A percentile compares a stretch with the other conserved stretches of the same genome.
phyloP scores from a whole-genome alignment of 2,888 invertebrate genomes.

The Tachina grossa region DNA sequence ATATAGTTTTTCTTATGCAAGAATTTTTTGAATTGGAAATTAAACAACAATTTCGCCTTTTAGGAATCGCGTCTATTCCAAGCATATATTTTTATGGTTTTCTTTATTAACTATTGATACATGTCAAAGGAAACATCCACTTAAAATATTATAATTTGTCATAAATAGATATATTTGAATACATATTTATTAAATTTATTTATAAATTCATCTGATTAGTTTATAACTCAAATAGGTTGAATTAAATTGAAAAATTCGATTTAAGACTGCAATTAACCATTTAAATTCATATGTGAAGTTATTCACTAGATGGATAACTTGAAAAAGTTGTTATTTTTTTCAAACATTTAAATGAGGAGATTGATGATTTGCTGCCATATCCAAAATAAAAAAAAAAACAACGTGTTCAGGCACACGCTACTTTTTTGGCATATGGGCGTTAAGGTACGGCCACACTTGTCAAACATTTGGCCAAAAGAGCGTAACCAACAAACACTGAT shows the following conservation, averaged over 20 bases:
- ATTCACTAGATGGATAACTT: background rate
- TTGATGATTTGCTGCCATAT: background rate
- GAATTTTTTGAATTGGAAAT: background rate
- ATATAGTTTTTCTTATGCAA: too few relatives aligned
- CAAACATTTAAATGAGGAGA: background rate
- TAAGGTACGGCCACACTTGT: too few relatives aligned
- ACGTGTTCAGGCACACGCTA: too few relatives aligned
- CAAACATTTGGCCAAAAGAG: too few relatives aligned
- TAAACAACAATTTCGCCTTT: conserved; percentile 17
- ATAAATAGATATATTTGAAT: conserved; percentile 22
- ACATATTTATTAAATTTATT: background rate
- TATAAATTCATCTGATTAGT: conserved; percentile 28
- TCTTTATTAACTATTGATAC: conserved; percentile 21
- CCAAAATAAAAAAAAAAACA: too few relatives aligned
- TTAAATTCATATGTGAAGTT: conserved; percentile 3
- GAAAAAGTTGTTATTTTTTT: conserved; percentile 9
- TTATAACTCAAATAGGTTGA: background rate
- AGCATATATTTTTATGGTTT: conserved; percentile 33
- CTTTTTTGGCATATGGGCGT: too few relatives aligned
- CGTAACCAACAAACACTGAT: too few relatives aligned
- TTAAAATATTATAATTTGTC: conserved; percentile 49
- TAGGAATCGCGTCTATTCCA: conserved; percentile 47
- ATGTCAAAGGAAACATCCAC: conserved; percentile 44
- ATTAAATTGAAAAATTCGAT: background rate
- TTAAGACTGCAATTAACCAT: background rate